These are phyloP conservation scores for Spea bombifrons DNA, from an alignment of 2,113 vertebrate genomes.

Conservation along the genomic window DNA sequence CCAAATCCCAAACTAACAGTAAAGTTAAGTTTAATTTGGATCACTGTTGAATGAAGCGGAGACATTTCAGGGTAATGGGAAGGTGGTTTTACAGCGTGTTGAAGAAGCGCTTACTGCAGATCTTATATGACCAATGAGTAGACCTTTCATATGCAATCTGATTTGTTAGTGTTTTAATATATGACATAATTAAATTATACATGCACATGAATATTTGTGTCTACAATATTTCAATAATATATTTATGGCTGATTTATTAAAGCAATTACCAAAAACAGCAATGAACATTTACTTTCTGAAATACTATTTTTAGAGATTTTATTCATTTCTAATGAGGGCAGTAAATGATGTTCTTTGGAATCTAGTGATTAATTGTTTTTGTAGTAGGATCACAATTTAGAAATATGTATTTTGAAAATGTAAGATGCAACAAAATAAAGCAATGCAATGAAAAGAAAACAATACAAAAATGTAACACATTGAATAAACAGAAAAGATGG, in stretches of 20 bases:
- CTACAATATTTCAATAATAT: not conserved
- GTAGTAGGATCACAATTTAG: too few relatives aligned
- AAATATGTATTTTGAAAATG: too few relatives aligned
- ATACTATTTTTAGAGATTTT: too few relatives aligned
- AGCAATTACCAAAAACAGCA: not conserved
- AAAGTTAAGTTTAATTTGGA: too few relatives aligned
- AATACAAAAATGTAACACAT: too few relatives aligned
- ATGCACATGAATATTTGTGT: conserved; percentile 18
- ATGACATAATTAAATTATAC: conserved; percentile 27
- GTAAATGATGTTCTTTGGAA: too few relatives aligned
- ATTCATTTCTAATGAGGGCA: too few relatives aligned
- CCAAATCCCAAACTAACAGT: too few relatives aligned
- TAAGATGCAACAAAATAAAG: too few relatives aligned
- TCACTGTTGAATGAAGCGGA: not conserved
- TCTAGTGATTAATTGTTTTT: too few relatives aligned
- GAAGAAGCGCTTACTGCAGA: conserved; percentile 8
- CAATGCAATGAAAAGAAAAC: too few relatives aligned
- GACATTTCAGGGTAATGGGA: not conserved
- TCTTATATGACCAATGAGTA: conserved; percentile 44
- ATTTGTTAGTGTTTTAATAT: conserved; percentile 49
- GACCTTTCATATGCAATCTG: conserved; percentile 55
- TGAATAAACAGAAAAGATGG: too few relatives aligned
- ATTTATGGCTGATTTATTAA: not conserved
- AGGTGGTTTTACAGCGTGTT: not conserved
- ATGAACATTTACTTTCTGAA: not conserved